phyloP scores from a whole-genome alignment of 2,888 invertebrate species.

The Euspilapteryx auroguttella region DNA sequence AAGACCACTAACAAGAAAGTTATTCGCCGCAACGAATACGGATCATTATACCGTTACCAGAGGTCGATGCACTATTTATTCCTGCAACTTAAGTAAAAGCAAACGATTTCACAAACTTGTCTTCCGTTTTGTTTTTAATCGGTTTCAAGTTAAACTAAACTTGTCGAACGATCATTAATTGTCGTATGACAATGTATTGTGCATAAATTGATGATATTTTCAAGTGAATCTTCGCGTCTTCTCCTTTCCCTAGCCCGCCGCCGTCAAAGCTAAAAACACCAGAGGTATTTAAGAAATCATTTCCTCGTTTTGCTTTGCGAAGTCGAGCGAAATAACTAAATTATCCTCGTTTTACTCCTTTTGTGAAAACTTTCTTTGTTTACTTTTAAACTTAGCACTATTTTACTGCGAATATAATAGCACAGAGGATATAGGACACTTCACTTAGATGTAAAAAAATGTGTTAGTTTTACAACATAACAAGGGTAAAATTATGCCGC shows the following conservation, averaged over 20 bases:
- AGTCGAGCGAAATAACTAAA: slow-evolving; percentile 38
- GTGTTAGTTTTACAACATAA: too few species aligned
- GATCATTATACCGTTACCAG: slow-evolving; percentile 34
- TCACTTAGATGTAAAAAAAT: too few species aligned
- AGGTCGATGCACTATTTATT: slow-evolving; percentile 25
- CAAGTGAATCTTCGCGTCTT: too few species aligned
- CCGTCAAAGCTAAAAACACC: too few species aligned
- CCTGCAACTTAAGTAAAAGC: neutral
- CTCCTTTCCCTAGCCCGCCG: too few species aligned
- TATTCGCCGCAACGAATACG: slow-evolving; percentile 23
- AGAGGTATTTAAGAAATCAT: slow-evolving; percentile 21
- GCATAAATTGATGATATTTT: too few species aligned
- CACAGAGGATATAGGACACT: too few species aligned
- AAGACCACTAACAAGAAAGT: slow-evolving; percentile 11
- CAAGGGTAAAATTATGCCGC: too few species aligned
- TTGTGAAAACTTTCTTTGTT: slow-evolving; percentile 37
- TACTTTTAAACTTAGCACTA: slow-evolving; percentile 23
- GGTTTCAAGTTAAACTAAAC: too few species aligned
- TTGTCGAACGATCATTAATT: too few species aligned
- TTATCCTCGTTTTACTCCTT: slow-evolving; percentile 36
- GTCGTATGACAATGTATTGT: too few species aligned
- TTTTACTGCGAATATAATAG: too few species aligned
- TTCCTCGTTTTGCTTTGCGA: slow-evolving; percentile 36
- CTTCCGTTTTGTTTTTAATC: neutral
- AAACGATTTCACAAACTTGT: neutral